Evolutionary conservation across 2,113 vertebrate genomes (phyloP), one percentile per base, ranked within the genome.

Genomic region (Serilophus lunatus): DNA sequence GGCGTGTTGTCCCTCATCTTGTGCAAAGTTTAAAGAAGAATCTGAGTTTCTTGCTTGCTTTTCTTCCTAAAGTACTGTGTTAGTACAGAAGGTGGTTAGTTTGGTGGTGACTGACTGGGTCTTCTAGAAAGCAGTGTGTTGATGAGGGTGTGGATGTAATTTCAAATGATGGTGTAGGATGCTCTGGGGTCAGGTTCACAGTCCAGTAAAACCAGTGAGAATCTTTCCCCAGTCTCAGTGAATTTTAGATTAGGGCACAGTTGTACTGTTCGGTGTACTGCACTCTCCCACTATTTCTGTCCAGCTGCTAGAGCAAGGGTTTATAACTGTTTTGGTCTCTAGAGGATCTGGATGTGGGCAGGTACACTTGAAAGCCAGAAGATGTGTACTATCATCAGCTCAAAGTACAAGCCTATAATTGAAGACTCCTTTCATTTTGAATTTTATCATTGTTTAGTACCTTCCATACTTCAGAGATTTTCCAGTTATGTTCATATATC

Each of bases 231-330:
- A 45, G 25, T 44, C 51, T 63, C 33, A 49, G 35, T 47, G 42
- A 45, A 50, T 53, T 78, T 84, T 61, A 75, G 33, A 17, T 78
- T 10, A 79, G 74, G 35, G 29, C 56, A 63, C 35, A 70, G 12
- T 28, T 35, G 44, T 50, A 38, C 42, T 3, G 0, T 70, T 70
- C 0, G 0, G 18, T 57, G 13, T 53, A 33, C 4, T 15, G 54
- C 1, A 0, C 38, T 40, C 33, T 61, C 44, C 49, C 1, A 1
- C 57, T 57, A 29, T 25, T 75, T 87, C 65, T 70, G 81, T 42
- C 24, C 49, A 77, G 45, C 45, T 81, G 44, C 70, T 83, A 31
- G 57, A 89, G 45, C 31, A 75, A 63, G 63, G 50, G 13, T 78
- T 72, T 54, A 7, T n/a, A 35, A 63, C 42, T 44, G 20, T 31